phyloP scores from a whole-genome alignment of 1,140 invertebrate genomes.

The Hylyphantes graminicola region DNA sequence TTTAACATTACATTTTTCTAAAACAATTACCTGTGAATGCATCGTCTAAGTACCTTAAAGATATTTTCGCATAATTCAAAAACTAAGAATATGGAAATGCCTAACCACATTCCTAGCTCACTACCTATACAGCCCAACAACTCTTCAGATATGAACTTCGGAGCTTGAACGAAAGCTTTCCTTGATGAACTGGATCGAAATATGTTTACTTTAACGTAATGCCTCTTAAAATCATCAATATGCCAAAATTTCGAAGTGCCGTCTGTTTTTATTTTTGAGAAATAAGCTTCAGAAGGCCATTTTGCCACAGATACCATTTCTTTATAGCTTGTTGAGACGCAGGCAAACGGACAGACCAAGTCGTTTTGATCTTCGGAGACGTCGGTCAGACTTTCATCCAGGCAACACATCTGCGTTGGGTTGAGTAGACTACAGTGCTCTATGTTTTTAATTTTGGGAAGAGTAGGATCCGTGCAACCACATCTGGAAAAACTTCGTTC shows the following conservation, averaged over 20 bases:
- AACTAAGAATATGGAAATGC: neutral
- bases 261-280: neutral
- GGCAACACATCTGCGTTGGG: neutral
- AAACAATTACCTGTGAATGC: too few relatives aligned
- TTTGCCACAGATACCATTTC: neutral
- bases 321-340: neutral
- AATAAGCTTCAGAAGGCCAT: conserved; percentile 1
- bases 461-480: neutral
- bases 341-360: neutral
- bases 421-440: neutral
- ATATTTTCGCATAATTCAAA: neutral
- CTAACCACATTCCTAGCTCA: neutral
- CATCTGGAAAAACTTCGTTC: neutral
- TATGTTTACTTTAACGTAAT: too few relatives aligned
- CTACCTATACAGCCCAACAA: neutral
- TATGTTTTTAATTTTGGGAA: neutral
- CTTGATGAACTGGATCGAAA: too few relatives aligned
- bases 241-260: neutral
- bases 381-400: neutral
- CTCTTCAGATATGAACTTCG: neutral
- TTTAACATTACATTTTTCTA: too few relatives aligned
- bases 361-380: neutral
- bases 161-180: neutral
- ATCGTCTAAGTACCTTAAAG: too few relatives aligned
- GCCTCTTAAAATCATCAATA: too few relatives aligned